Base-by-base conservation (phyloP, 1,140 invertebrate species). In the Zaprionus camerounensis region DNA sequence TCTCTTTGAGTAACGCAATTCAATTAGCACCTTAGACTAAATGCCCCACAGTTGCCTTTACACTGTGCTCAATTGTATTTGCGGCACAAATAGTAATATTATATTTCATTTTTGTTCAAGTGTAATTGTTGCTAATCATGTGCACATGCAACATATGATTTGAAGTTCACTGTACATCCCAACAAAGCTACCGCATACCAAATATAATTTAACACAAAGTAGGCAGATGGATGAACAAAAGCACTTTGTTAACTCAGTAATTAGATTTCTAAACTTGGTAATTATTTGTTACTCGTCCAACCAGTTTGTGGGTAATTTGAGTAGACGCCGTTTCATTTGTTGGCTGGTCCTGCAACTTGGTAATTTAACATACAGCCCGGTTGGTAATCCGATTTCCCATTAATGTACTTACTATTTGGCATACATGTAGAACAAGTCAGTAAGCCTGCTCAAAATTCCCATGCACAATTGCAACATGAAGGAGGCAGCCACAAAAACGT, bases 1-100 rank as follows among this genome's bases (percentile, higher is more conserved):
- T 36, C 55, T 36, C 44, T 70, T 84, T 88, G 84, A 88, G 80
- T 81, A 90, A 90, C 84, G 85, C 20, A 24, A 51, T 51, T 51
- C 22, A 51, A 51, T 51, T 51, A 51, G 20, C 20, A 20, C 20
- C 5, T 22, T 12, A 51, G 9, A 51, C 46, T 24, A 12, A 12
- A 9, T 12, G 9, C 11, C 2, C 17, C n/a, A 20, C n/a, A 11
- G 46, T 20, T 17, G 46, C 11, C 20, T 20, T 5, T 20, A 2
- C 3, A 51, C 0, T 51, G 9, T 22, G 17, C 11, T 12, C 17
- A 12, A 22, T 1, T 1, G 6, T n/a, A n/a, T n/a, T 41, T 41
- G 17, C 6, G n/a, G 66, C 78, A 73, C 5, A 41, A 28, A 28
- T 28, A 28, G 1, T 9, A 28, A n/a, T 44, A 44, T n/a, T 44